Conservation (phyloP, 1,140 invertebrate genomes). For the Spodoptera litura region DNA sequence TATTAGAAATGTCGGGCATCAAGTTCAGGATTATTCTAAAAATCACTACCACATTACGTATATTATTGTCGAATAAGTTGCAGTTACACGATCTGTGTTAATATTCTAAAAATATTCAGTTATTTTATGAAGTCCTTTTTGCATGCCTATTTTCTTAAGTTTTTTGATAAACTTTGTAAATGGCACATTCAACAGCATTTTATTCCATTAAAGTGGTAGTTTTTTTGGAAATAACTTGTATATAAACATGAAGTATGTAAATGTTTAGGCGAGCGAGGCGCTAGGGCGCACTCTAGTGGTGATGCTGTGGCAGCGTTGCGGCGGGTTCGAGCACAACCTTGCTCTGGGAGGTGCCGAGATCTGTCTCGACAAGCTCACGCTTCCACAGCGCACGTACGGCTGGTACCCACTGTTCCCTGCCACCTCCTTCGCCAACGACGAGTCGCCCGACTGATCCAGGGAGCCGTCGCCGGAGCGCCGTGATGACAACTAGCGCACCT, state of each 20-base stretch:
- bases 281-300: conserved; percentile 94
- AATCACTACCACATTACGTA: too few relatives aligned
- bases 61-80: too few relatives aligned
- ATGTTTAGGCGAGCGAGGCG: conserved; percentile 90
- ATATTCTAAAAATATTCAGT: too few relatives aligned
- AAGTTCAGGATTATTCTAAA: too few relatives aligned
- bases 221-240: neutral
- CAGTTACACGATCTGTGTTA: too few relatives aligned
- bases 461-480: conserved; percentile 83
- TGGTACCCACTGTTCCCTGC: conserved; percentile 96
- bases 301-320: conserved; percentile 95
- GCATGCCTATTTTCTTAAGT: neutral
- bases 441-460: conserved; percentile 83
- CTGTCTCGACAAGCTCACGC: conserved; percentile 91
- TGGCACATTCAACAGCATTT: too few relatives aligned
- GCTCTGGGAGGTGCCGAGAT: conserved; percentile 95
- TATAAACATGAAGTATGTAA: neutral
- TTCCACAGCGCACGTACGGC: conserved; percentile 91
- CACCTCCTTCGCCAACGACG: conserved; percentile 76
- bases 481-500: conserved; percentile 67
- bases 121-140: too few relatives aligned
- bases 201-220: too few relatives aligned
- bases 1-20: too few relatives aligned
- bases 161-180: neutral
- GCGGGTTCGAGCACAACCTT: conserved; percentile 95